A percentile compares a stretch with the other conserved stretches of the same genome.
Conservation (phyloP, 2,113 vertebrate genomes). For the Stigmatopora nigra region DNA sequence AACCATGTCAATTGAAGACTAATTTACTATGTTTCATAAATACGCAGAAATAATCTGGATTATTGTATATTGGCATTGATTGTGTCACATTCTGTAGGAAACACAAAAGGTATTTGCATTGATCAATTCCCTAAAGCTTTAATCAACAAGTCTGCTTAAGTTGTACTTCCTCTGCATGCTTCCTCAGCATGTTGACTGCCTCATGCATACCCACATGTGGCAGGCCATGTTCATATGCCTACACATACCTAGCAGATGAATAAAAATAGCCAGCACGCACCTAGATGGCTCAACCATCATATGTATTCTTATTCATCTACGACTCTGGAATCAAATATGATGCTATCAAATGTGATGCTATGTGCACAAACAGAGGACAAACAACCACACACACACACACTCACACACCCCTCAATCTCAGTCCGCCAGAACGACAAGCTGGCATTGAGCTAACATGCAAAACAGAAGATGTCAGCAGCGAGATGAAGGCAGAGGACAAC, state of each 20-base stretch:
- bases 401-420: constrained; percentile 13
- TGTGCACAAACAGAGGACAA: constrained; percentile 37
- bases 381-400: not conserved
- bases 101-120: constrained; percentile 3
- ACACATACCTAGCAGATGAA: constrained; percentile 31
- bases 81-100: not conserved
- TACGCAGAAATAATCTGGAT: not conserved
- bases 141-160: constrained; percentile 64
- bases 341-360: constrained; percentile 37
- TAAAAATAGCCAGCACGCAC: constrained; percentile 33
- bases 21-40: not conserved
- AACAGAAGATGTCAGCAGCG: constrained; percentile 49
- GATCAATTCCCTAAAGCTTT: constrained; percentile 16
- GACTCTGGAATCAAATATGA: constrained; percentile 31
- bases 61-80: constrained; percentile 4
- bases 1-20: not conserved
- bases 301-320: constrained; percentile 28
- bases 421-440: constrained; percentile 42
- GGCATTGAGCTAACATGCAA: constrained; percentile 61
- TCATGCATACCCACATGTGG: constrained; percentile 54
- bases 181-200: constrained; percentile 24
- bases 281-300: constrained; percentile 9
- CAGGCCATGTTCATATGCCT: constrained; percentile 45
- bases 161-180: constrained; percentile 37
- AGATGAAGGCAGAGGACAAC: constrained; percentile 47